Conservation (phyloP, 1,140 invertebrate species). For the Danaus plexippus region DNA sequence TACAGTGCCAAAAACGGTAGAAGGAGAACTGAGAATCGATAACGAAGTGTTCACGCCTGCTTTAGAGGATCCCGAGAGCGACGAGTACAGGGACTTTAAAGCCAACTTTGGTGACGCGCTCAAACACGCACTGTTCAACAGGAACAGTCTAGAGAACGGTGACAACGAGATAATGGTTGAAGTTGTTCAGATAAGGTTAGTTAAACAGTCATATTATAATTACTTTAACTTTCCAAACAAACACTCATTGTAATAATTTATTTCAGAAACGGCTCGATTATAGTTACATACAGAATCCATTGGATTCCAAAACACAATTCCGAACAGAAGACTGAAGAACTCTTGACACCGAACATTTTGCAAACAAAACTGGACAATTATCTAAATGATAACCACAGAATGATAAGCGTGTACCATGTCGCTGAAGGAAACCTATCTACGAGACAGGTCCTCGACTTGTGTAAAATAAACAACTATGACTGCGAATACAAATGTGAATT, state of each 20-base stretch:
- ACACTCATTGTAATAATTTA: conserved; percentile 10
- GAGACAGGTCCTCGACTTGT: conserved; percentile 77
- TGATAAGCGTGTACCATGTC: conserved; percentile 72
- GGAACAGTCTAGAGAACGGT: conserved; percentile 66
- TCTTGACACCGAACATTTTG: conserved; percentile 68
- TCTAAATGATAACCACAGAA: conserved; percentile 65
- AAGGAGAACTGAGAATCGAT: conserved; percentile 78
- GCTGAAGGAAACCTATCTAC: conserved; percentile 62
- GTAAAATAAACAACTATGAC: conserved; percentile 80
- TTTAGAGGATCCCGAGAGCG: conserved; percentile 74
- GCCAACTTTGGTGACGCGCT: conserved; percentile 66
- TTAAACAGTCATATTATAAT: conserved; percentile 5
- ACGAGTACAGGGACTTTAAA: conserved; percentile 75
- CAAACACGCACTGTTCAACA: conserved; percentile 71
- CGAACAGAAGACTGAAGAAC: conserved; percentile 59
- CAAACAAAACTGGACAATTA: conserved; percentile 65
- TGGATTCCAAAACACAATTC: conserved; percentile 73
- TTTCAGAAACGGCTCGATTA: conserved; percentile 76
- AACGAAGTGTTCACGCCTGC: conserved; percentile 75
- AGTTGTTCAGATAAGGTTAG: conserved; percentile 75
- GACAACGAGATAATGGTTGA: conserved; percentile 73
- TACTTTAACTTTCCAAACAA: neutral
- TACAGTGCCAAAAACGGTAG: conserved; percentile 77
- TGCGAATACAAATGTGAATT: conserved; percentile 85
- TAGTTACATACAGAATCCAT: conserved; percentile 76